Percentiles rank a stretch among this genome's conserved stretches.
Conservation (phyloP, 2,888 invertebrate species). For the Drosophila fulvimacula region DNA sequence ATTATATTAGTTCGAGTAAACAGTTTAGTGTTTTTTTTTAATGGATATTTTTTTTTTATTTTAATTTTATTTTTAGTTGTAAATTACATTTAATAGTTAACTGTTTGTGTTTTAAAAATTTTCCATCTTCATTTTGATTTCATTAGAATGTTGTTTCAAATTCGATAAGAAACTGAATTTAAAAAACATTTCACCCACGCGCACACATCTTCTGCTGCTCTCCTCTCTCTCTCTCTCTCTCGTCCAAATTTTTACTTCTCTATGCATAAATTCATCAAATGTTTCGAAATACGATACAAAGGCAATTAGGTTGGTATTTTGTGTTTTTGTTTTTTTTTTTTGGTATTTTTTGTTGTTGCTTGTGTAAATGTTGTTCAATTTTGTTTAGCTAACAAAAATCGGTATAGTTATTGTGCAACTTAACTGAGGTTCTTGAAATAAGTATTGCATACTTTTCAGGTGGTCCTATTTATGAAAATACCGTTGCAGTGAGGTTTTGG, state of each 20-base stretch:
- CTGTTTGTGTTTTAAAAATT: constrained; percentile 64
- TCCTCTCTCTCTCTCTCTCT: background rate
- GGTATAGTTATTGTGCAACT: constrained; percentile 32
- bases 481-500: constrained; percentile 23
- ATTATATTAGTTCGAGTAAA: constrained; percentile 68
- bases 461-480: constrained; percentile 52
- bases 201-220: background rate
- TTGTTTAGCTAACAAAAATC: constrained; percentile 42
- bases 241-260: constrained; percentile 45
- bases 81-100: constrained; percentile 81
- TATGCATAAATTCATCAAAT: constrained; percentile 74
- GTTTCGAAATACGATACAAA: constrained; percentile 80
- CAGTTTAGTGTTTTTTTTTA: constrained; percentile 43
- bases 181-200: constrained; percentile 41
- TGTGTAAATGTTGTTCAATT: constrained; percentile 51
- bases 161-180: constrained; percentile 66
- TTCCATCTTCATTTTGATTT: constrained; percentile 68
- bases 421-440: constrained; percentile 47
- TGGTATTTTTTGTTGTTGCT: constrained; percentile 31
- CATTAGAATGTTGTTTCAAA: constrained; percentile 42
- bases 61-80: constrained; percentile 35
- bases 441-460: constrained; percentile 70
- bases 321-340: constrained; percentile 31
- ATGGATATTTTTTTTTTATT: constrained; percentile 5
- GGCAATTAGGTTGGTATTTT: constrained; percentile 70